Percentiles rank a stretch among this genome's conserved stretches.
phyloP scores from a whole-genome alignment of 2,797 vertebrate species.

The Siniperca undulata region DNA sequence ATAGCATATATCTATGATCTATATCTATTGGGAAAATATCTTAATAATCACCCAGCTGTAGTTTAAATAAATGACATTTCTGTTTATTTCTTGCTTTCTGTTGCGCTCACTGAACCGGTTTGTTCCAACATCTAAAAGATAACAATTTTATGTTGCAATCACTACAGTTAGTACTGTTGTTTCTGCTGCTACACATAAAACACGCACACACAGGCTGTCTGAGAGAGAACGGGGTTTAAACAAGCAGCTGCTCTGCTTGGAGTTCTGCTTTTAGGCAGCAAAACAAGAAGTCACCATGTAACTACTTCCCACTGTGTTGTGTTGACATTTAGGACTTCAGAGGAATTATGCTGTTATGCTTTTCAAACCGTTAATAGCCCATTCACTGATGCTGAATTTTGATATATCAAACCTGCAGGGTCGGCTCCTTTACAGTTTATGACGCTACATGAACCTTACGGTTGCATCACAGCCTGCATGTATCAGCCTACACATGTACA shows the following conservation, averaged over 20 bases:
- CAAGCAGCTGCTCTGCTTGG: constrained; percentile 4
- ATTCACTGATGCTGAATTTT: constrained; percentile 16
- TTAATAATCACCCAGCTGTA: not conserved
- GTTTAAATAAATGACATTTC: not conserved
- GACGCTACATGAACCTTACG: constrained; percentile 2
- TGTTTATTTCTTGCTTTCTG: not conserved
- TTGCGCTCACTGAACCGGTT: not conserved
- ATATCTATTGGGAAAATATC: too few species aligned
- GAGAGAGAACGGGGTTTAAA: not conserved
- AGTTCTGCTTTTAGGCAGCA: constrained; percentile 14
- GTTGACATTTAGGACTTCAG: constrained; percentile 18
- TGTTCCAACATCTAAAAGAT: not conserved
- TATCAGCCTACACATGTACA: not conserved
- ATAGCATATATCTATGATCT: too few species aligned
- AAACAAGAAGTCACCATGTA: constrained; percentile 20
- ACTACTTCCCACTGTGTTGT: constrained; percentile 33
- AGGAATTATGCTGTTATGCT: constrained; percentile 9
- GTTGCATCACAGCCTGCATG: not conserved
- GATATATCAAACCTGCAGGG: constrained; percentile 7
- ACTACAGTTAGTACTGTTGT: not conserved
- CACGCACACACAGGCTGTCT: not conserved
- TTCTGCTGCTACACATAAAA: not conserved
- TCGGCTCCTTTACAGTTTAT: constrained; percentile 14
- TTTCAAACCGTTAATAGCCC: constrained; percentile 8
- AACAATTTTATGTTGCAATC: constrained; percentile 2